These are phyloP conservation scores for Eucera pruinosa DNA, from an alignment of 2,888 invertebrate species.

Conservation along the genomic window DNA sequence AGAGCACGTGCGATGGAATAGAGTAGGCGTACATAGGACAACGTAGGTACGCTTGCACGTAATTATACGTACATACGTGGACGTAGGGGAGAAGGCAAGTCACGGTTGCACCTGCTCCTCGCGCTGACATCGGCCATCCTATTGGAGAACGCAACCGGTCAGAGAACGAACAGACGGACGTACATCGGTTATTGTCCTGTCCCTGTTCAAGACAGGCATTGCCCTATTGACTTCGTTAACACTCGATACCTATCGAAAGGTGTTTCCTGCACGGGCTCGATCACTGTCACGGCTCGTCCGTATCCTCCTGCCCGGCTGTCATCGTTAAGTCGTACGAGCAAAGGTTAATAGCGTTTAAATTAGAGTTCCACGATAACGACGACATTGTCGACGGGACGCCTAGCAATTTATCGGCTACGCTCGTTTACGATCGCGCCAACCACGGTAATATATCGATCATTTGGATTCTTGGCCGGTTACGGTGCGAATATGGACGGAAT, in stretches of 20 bases:
- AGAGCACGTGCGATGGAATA: conserved; percentile 39
- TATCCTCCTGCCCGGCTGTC: conserved; percentile 26
- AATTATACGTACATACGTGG: conserved; percentile 67
- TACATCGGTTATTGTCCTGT: conserved; percentile 74
- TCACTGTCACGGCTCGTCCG: conserved; percentile 56
- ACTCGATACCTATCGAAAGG: conserved; percentile 67
- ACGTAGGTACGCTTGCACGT: conserved; percentile 62
- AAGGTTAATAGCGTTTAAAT: conserved; percentile 55
- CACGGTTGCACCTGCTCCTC: conserved; percentile 79
- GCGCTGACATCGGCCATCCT: conserved; percentile 73
- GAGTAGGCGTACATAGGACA: conserved; percentile 33
- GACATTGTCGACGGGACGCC: conserved; percentile 40
- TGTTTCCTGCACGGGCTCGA: conserved; percentile 61
- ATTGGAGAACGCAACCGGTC: conserved; percentile 73
- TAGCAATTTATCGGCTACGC: conserved; percentile 42
- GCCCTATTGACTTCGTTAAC: conserved; percentile 74
- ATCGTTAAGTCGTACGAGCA: conserved; percentile 44
- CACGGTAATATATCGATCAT: conserved; percentile 39
- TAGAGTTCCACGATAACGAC: conserved; percentile 51
- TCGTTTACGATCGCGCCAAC: conserved; percentile 17
- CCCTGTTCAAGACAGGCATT: conserved; percentile 56
- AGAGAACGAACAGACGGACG: conserved; percentile 68
- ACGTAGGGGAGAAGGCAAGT: conserved; percentile 74
- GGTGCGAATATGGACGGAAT: background rate
- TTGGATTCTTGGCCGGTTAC: conserved; percentile 1